These are phyloP conservation scores for Xiphorhynchus erythropygius DNA, from an alignment of 2,797 vertebrate species.

Conservation along the genomic window DNA sequence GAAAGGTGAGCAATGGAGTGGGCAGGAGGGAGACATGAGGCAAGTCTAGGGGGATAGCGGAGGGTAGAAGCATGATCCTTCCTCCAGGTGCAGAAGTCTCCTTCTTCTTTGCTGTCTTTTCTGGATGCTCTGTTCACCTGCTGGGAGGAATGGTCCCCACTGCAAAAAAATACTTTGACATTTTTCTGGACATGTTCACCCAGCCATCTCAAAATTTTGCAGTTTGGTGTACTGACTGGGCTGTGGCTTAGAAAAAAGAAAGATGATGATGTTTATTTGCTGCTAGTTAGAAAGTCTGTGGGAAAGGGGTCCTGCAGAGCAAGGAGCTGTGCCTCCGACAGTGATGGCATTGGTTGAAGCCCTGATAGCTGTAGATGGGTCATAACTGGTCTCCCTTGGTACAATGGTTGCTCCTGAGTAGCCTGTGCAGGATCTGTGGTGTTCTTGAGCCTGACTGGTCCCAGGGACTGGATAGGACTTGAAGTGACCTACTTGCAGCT, in stretches of 20 bases:
- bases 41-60: background rate
- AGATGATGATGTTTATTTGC: fast-evolving
- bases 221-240: background rate
- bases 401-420: background rate
- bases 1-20: fast-evolving
- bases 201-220: background rate
- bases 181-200: background rate
- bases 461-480: background rate
- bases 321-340: background rate
- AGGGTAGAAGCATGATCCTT: background rate
- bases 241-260: background rate
- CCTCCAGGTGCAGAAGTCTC: background rate
- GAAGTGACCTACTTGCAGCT: background rate
- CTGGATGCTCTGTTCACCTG: background rate
- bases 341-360: background rate
- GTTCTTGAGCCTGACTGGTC: background rate
- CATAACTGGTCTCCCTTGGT: background rate
- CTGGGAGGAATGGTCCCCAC: background rate
- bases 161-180: background rate
- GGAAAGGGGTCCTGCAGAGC: background rate
- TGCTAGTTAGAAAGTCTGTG: background rate
- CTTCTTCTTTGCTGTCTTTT: background rate
- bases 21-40: background rate
- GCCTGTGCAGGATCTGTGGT: background rate
- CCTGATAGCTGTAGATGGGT: background rate